A percentile compares a stretch with the other conserved stretches of the same genome.
phyloP scores from a whole-genome alignment of 2,113 vertebrate species.

The Holacanthus passer region DNA sequence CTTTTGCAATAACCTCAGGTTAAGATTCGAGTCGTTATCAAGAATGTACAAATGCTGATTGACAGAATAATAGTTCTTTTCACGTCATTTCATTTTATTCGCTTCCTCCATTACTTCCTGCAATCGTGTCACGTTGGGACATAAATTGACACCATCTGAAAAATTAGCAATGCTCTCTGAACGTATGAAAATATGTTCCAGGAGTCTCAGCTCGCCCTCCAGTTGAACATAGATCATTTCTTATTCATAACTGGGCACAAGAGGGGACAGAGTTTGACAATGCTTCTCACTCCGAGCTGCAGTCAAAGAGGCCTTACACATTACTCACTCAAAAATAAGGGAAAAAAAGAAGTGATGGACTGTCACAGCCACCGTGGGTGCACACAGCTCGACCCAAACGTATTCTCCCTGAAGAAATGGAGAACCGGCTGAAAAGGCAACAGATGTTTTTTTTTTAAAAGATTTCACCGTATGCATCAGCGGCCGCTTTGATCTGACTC shows the following conservation, averaged over 20 bases:
- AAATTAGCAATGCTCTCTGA: constrained; percentile 22
- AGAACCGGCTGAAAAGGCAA: constrained; percentile 42
- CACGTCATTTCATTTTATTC: constrained; percentile 40
- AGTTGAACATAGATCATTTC: constrained; percentile 47
- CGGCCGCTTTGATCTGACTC: constrained; percentile 74
- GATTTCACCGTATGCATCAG: constrained; percentile 60
- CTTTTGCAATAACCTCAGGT: constrained; percentile 39
- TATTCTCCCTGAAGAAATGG: constrained; percentile 51
- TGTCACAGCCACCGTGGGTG: constrained; percentile 28
- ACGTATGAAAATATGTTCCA: constrained; percentile 12
- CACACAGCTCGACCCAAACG: constrained; percentile 40
- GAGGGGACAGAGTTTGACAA: constrained; percentile 13
- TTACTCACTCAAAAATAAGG: constrained; percentile 1
- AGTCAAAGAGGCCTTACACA: constrained; percentile 45
- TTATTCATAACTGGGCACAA: constrained; percentile 38
- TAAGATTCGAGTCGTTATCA: constrained; percentile 46
- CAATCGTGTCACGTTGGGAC: constrained; percentile 16
- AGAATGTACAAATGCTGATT: constrained; percentile 38
- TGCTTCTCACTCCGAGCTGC: constrained; percentile 24
- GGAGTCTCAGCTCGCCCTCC: constrained; percentile 21
- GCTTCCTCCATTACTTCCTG: constrained; percentile 12
- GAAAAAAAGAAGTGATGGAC: constrained; percentile 24
- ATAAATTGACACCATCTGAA: constrained; percentile 19
- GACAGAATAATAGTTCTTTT: constrained; percentile 50
- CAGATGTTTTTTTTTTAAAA: constrained; percentile 73